Percentiles rank a stretch among this genome's conserved stretches.
These are phyloP conservation scores for Formica selysi DNA, from an alignment of 1,140 invertebrate species.

Conservation along the genomic window DNA sequence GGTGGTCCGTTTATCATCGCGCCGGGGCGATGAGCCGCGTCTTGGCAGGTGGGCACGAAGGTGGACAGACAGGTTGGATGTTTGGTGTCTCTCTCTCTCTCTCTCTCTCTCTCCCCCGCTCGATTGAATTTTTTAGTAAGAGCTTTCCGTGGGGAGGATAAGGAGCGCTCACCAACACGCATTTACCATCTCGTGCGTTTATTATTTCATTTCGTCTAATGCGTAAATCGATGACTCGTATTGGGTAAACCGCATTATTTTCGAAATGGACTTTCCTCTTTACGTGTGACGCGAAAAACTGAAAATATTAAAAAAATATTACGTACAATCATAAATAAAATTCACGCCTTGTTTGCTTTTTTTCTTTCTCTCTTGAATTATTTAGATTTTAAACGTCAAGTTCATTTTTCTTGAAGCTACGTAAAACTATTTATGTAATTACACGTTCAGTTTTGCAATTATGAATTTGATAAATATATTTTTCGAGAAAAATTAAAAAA, in stretches of 20 bases:
- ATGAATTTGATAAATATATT: not conserved
- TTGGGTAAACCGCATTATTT: not conserved
- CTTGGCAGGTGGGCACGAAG: not conserved
- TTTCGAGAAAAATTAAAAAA: not conserved
- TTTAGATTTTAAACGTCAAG: not conserved
- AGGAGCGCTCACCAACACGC: not conserved
- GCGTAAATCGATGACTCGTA: not conserved
- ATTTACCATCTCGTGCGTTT: not conserved
- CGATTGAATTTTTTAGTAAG: not conserved
- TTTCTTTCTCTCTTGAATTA: conserved; percentile 12
- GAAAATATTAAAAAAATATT: not conserved
- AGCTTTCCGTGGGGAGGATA: no score
- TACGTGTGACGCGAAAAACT: not conserved
- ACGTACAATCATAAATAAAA: not conserved
- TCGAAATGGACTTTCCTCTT: not conserved
- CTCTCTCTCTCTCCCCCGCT: no score
- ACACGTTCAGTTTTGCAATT: not conserved
- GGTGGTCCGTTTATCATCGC: conserved; percentile 28
- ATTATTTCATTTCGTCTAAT: not conserved
- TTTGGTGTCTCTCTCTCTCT: no score
- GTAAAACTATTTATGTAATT: not conserved
- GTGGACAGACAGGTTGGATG: not conserved
- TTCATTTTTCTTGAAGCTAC: not conserved
- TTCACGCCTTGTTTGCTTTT: not conserved
- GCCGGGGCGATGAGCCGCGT: conserved; percentile 27